Evolutionary conservation across 2,113 vertebrate species (phyloP).

Genomic region (Cebus imitator): DNA sequence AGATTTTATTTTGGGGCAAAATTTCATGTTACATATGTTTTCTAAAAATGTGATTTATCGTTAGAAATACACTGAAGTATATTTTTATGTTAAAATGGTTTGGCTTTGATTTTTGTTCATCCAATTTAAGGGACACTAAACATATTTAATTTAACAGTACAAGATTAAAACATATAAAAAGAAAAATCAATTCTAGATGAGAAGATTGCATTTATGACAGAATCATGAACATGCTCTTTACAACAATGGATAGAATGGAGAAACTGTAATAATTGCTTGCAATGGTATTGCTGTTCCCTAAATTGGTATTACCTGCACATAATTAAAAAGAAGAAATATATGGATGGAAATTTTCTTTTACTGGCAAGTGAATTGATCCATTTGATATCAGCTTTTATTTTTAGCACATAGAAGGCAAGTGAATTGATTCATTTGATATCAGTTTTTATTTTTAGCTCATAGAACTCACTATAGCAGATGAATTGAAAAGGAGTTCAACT

Average conservation of each 20-base stretch:
- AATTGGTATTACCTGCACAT: constrained; percentile 28
- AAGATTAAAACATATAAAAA: constrained; percentile 60
- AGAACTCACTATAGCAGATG: neutral
- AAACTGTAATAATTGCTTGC: constrained; percentile 24
- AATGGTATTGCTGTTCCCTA: constrained; percentile 1
- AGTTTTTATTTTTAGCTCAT: constrained; percentile 29
- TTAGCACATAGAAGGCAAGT: neutral
- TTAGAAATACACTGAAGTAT: constrained; percentile 7
- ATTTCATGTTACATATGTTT: neutral
- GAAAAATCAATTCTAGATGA: constrained; percentile 56
- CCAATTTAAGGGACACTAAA: constrained; percentile 58
- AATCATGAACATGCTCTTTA: neutral
- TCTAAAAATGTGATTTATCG: constrained; percentile 13
- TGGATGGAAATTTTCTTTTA: neutral
- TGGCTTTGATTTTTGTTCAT: constrained; percentile 54
- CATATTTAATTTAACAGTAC: constrained; percentile 63
- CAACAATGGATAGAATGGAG: neutral
- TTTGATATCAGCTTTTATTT: constrained; percentile 23
- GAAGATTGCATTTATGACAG: constrained; percentile 38
- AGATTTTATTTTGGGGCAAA: constrained; percentile 24
- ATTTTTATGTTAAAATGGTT: constrained; percentile 30
- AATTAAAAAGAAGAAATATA: neutral
- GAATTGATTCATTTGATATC: neutral
- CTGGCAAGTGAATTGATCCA: neutral
- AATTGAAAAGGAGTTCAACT: neutral